A percentile compares a stretch with the other conserved stretches of the same genome.
phyloP scores from a whole-genome alignment of 2,797 vertebrate species.

The Crocodylus rhombifer region DNA sequence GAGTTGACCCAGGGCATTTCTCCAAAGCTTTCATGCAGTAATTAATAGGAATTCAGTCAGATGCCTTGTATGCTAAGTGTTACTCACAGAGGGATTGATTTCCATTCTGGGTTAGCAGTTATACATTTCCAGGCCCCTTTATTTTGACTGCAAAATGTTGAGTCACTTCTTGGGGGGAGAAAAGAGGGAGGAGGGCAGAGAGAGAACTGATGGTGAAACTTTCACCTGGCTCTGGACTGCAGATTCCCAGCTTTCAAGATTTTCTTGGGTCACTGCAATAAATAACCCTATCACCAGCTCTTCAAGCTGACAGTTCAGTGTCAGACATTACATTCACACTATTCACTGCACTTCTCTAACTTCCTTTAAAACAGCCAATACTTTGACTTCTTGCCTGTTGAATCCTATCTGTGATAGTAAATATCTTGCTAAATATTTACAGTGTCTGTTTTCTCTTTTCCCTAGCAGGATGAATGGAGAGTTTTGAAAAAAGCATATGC shows the following conservation, averaged over 20 bases:
- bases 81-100: slow-evolving; percentile 17
- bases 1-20: slow-evolving; percentile 32
- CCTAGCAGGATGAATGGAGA: slow-evolving; percentile 68
- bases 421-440: slow-evolving; percentile 57
- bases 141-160: slow-evolving; percentile 44
- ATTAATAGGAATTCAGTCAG: slow-evolving; percentile 30
- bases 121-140: slow-evolving; percentile 19
- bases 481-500: slow-evolving; percentile 57
- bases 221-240: slow-evolving; percentile 45
- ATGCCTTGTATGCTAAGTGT: neutral
- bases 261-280: slow-evolving; percentile 35
- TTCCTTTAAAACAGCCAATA: slow-evolving; percentile 46
- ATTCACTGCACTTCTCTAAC: slow-evolving; percentile 65
- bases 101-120: neutral
- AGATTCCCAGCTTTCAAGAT: slow-evolving; percentile 32
- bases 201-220: neutral
- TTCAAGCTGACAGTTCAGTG: slow-evolving; percentile 57
- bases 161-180: slow-evolving; percentile 35
- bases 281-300: slow-evolving; percentile 29
- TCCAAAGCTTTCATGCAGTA: slow-evolving; percentile 40
- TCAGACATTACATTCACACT: slow-evolving; percentile 19
- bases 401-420: slow-evolving; percentile 68
- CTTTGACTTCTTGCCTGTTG: slow-evolving; percentile 10
- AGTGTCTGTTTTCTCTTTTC: slow-evolving; percentile 52
- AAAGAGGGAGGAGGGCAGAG: no score